Percentiles rank a stretch among this genome's conserved stretches.
These are phyloP conservation scores for Phyllotreta striolata DNA, from an alignment of 2,888 invertebrate genomes.

Conservation along the genomic window DNA sequence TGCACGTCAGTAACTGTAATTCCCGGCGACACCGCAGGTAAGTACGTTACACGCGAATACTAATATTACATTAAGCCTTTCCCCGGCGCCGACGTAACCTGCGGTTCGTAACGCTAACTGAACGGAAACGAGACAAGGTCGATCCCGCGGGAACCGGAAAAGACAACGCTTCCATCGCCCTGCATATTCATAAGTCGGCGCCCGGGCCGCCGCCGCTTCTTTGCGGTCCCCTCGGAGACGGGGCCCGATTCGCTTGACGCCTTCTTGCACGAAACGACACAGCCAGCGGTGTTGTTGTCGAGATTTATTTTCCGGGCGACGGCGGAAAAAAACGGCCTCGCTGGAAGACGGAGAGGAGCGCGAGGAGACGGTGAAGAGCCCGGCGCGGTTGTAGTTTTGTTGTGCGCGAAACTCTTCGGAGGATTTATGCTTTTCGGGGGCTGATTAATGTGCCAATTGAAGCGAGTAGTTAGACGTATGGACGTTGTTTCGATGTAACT, in stretches of 20 bases:
- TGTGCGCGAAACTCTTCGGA: no score
- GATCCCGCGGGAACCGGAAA: slow-evolving; percentile 33
- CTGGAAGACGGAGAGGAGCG: no score
- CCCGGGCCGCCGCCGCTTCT: slow-evolving; percentile 36
- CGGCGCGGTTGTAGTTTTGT: no score
- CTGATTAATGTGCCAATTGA: no score
- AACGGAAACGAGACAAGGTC: slow-evolving; percentile 22
- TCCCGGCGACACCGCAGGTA: not conserved
- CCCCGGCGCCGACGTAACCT: slow-evolving; percentile 10
- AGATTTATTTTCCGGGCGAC: no score
- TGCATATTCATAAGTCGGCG: slow-evolving; percentile 45
- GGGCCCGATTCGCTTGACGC: slow-evolving; percentile 35
- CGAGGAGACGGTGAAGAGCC: no score
- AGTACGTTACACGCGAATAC: slow-evolving; percentile 7
- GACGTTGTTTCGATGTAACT: no score
- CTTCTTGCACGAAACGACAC: slow-evolving; percentile 26
- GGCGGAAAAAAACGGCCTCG: no score
- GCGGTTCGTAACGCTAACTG: slow-evolving; percentile 26
- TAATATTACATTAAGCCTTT: slow-evolving; percentile 12
- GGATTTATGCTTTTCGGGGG: no score
- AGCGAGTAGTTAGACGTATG: no score
- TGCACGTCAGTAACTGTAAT: not conserved
- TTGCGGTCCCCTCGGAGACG: slow-evolving; percentile 38
- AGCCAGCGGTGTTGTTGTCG: slow-evolving; percentile 22
- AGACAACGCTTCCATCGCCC: slow-evolving; percentile 36